Percentiles rank a stretch among this genome's conserved stretches.
Conservation (phyloP, 2,797 vertebrate genomes). For the Xenentodon cancila region DNA sequence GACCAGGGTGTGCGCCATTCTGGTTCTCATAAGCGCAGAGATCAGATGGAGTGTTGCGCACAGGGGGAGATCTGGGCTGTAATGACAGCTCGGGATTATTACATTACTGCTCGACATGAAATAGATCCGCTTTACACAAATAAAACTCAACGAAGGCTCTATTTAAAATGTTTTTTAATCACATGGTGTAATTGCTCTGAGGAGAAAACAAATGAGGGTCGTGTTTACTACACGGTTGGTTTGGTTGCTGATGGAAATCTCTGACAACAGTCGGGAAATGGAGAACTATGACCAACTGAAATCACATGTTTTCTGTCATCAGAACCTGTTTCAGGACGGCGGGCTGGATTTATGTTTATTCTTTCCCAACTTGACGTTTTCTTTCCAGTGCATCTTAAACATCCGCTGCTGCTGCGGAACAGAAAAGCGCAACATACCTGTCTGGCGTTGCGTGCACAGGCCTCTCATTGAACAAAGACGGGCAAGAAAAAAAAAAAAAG, state of each 20-base stretch:
- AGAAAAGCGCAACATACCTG: no score
- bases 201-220: slow-evolving; percentile 83
- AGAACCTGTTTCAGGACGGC: slow-evolving; percentile 60
- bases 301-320: slow-evolving; percentile 79
- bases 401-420: slow-evolving; percentile 12
- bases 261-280: slow-evolving; percentile 79
- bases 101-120: slow-evolving; percentile 86
- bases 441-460: no score
- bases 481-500: not conserved
- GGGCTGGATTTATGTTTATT: slow-evolving; percentile 65
- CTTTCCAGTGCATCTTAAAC: slow-evolving; percentile 42
- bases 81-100: slow-evolving; percentile 87
- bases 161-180: slow-evolving; percentile 86
- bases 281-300: slow-evolving; percentile 81
- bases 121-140: slow-evolving; percentile 86
- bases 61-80: slow-evolving; percentile 67
- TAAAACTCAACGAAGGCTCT: slow-evolving; percentile 78
- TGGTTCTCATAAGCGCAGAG: slow-evolving; percentile 81
- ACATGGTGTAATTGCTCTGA: slow-evolving; percentile 81
- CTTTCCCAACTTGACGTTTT: slow-evolving; percentile 52
- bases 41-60: slow-evolving; percentile 78
- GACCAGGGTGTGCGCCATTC: slow-evolving; percentile 69
- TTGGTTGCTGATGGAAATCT: slow-evolving; percentile 80
- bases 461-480: slow-evolving; percentile 12
- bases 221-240: slow-evolving; percentile 81